These are phyloP conservation scores for Brachyhypopomus occidentalis DNA, from an alignment of 2,113 vertebrate genomes.

Conservation along the genomic window DNA sequence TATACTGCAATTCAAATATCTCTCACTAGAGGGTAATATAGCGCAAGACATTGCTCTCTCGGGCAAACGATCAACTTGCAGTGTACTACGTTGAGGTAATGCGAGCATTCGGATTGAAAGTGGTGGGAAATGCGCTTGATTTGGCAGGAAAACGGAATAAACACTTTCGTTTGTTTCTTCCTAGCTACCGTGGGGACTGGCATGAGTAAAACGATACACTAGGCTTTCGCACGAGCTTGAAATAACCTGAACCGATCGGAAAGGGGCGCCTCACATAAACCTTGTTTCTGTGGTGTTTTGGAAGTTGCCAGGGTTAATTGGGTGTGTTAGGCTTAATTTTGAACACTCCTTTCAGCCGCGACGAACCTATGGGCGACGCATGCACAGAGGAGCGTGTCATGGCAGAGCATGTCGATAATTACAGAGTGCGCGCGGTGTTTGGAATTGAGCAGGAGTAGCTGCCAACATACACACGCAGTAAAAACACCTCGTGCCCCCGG, in stretches of 20 bases:
- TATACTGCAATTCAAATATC: background rate
- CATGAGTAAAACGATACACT: constrained; percentile 20
- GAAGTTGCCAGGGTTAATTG: constrained; percentile 61
- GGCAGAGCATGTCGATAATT: constrained; percentile 72
- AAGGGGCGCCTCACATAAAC: constrained; percentile 14
- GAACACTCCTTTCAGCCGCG: constrained; percentile 55
- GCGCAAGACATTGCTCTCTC: constrained; percentile 50
- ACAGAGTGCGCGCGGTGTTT: constrained; percentile 67
- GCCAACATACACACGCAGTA: constrained; percentile 72
- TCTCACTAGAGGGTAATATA: constrained; percentile 59
- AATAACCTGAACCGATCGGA: constrained; percentile 12
- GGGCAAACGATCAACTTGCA: background rate
- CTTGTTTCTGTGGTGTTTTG: constrained; percentile 49
- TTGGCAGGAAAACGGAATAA: background rate
- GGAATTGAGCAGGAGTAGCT: constrained; percentile 62
- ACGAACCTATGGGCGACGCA: constrained; percentile 53
- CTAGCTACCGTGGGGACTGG: background rate
- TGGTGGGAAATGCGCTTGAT: background rate
- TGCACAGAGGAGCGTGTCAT: constrained; percentile 69
- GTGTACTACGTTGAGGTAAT: background rate
- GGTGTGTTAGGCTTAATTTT: constrained; percentile 47
- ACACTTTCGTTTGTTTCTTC: no score
- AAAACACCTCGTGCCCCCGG: constrained; percentile 65
- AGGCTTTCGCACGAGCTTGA: constrained; percentile 2
- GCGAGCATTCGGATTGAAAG: background rate